Percentiles rank a stretch among this genome's conserved stretches.
Evolutionary conservation across 2,797 vertebrate species (phyloP).

Genomic region (Tachyglossus aculeatus): DNA sequence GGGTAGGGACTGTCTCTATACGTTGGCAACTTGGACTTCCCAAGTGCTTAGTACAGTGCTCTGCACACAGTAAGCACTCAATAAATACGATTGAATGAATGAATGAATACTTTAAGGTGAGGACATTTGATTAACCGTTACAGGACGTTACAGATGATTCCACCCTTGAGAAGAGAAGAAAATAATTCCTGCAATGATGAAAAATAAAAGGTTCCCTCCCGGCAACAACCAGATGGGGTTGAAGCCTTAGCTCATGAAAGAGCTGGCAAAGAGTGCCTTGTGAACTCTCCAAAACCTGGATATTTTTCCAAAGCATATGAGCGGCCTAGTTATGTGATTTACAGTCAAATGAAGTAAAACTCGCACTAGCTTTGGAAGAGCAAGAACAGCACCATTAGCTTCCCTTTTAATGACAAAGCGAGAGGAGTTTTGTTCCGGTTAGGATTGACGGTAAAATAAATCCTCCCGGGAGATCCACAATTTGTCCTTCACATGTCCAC

Average conservation of each 20-base stretch:
- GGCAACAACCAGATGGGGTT: background rate
- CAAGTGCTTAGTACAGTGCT: too few species aligned
- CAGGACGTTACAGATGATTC: constrained; percentile 16
- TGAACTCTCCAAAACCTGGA: too few species aligned
- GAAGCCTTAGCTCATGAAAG: too few species aligned
- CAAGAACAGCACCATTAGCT: constrained; percentile 19
- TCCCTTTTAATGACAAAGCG: background rate
- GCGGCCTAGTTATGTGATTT: too few species aligned
- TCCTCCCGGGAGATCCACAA: background rate
- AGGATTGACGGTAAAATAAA: constrained; percentile 15
- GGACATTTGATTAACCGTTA: constrained; percentile 43
- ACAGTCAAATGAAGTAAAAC: too few species aligned
- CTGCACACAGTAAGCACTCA: too few species aligned
- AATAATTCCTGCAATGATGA: background rate
- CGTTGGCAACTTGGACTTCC: too few species aligned
- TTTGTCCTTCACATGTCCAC: background rate
- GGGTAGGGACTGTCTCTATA: too few species aligned
- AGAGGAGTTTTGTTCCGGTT: constrained; percentile 3
- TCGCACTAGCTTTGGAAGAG: background rate
- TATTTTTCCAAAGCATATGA: too few species aligned
- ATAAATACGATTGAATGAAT: too few species aligned
- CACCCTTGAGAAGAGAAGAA: background rate
- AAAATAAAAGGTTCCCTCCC: background rate
- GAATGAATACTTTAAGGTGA: background rate
- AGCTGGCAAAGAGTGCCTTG: too few species aligned